Percentiles rank a stretch among this genome's conserved stretches.
phyloP scores from a whole-genome alignment of 2,888 invertebrate species.

The Drosophila aldrichi region DNA sequence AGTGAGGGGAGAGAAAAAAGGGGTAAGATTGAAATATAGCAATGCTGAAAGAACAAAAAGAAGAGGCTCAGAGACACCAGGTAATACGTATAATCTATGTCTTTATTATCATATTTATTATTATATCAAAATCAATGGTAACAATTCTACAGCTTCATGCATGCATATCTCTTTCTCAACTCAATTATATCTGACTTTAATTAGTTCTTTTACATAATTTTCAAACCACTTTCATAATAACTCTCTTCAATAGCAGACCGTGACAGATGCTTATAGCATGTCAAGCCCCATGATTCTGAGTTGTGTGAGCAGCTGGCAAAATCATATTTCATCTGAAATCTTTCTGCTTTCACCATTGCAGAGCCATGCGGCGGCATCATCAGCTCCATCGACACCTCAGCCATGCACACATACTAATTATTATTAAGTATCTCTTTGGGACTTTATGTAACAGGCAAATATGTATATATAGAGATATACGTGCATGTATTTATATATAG shows the following conservation, averaged over 20 bases:
- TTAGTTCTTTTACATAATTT: slow-evolving; percentile 7
- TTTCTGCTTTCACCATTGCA: slow-evolving; percentile 66
- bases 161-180: too few species aligned
- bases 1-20: too few species aligned
- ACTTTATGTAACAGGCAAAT: slow-evolving; percentile 67
- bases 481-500: slow-evolving; percentile 12
- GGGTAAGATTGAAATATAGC: too few species aligned
- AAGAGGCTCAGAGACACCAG: too few species aligned
- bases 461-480: slow-evolving; percentile 7
- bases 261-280: slow-evolving; percentile 11
- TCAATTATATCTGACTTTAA: background rate
- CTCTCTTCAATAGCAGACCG: background rate
- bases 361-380: slow-evolving; percentile 36
- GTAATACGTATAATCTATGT: background rate
- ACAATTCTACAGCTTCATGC: background rate
- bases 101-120: background rate
- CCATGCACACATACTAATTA: slow-evolving; percentile 71
- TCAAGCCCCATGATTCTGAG: slow-evolving; percentile 60
- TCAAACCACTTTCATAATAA: background rate
- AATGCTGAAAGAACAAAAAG: too few species aligned
- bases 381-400: slow-evolving; percentile 73
- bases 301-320: slow-evolving; percentile 34
- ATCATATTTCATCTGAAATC: slow-evolving; percentile 48
- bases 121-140: background rate
- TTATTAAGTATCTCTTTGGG: slow-evolving; percentile 69